These are phyloP conservation scores for Solea solea DNA, from an alignment of 2,113 vertebrate genomes.

Conservation along the genomic window DNA sequence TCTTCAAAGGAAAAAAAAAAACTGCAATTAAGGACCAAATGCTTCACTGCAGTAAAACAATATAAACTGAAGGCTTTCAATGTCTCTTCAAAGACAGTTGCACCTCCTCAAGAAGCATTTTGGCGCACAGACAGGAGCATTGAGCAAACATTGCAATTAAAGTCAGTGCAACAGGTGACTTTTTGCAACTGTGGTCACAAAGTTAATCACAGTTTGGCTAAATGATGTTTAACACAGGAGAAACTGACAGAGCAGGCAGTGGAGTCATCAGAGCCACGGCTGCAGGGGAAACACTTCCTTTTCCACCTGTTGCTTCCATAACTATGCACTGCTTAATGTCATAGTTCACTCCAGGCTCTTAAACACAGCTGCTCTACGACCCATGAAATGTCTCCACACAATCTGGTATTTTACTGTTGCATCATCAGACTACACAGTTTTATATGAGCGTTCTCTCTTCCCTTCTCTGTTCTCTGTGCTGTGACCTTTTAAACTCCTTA, in stretches of 20 bases:
- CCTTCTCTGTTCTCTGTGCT: too few species aligned
- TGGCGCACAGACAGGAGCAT: neutral
- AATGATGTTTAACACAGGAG: neutral
- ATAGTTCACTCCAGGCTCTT: neutral
- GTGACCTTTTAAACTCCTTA: too few species aligned
- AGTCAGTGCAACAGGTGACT: neutral
- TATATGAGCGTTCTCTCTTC: too few species aligned
- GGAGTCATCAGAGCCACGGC: neutral
- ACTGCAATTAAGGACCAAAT: conserved; percentile 46
- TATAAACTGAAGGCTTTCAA: conserved; percentile 37
- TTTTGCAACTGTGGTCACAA: too few species aligned
- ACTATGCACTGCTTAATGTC: neutral
- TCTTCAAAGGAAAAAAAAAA: conserved; percentile 2
- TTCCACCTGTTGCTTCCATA: conserved; percentile 35
- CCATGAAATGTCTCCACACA: too few species aligned
- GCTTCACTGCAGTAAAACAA: conserved; percentile 62
- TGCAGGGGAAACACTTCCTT: neutral
- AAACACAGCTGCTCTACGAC: too few species aligned
- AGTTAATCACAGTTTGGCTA: neutral
- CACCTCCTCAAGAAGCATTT: neutral
- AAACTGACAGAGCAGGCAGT: neutral
- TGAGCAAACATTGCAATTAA: neutral
- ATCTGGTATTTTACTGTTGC: too few species aligned
- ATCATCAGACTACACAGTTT: too few species aligned
- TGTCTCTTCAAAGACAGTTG: conserved; percentile 38